These are phyloP conservation scores for Microcebus jonahi DNA, from an alignment of 2,113 vertebrate genomes.

Conservation along the genomic window DNA sequence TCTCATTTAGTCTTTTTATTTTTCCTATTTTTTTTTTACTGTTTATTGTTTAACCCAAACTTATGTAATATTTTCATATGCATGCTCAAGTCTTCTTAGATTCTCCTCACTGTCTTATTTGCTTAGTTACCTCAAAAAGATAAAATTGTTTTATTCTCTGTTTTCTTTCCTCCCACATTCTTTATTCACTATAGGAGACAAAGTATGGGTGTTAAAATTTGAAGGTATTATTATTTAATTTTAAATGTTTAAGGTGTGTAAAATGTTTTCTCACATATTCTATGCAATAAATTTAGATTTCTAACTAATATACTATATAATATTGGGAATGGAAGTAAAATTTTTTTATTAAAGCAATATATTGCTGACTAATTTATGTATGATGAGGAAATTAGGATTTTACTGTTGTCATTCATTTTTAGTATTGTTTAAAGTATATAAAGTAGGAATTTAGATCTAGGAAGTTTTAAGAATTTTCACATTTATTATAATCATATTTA, in stretches of 20 bases:
- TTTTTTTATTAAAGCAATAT: not conserved
- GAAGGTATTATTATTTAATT: not conserved
- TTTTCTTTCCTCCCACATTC: not conserved
- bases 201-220: not conserved
- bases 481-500: not conserved
- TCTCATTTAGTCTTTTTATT: not conserved
- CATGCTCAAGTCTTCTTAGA: not conserved
- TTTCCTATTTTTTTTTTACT: not conserved
- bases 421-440: not conserved
- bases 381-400: not conserved
- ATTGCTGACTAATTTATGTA: not conserved
- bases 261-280: not conserved
- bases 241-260: not conserved
- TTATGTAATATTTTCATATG: not conserved
- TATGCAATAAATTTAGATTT: not conserved
- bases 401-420: not conserved
- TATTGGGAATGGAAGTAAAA: not conserved
- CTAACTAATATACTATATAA: not conserved
- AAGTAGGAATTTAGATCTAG: not conserved
- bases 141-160: not conserved
- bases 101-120: constrained; percentile 19
- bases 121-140: constrained; percentile 7
- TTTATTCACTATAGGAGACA: not conserved
- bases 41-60: not conserved
- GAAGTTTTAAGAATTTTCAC: not conserved